Percentiles rank a stretch among this genome's conserved stretches.
phyloP scores from a whole-genome alignment of 2,888 invertebrate genomes.

The Ctena decussata region DNA sequence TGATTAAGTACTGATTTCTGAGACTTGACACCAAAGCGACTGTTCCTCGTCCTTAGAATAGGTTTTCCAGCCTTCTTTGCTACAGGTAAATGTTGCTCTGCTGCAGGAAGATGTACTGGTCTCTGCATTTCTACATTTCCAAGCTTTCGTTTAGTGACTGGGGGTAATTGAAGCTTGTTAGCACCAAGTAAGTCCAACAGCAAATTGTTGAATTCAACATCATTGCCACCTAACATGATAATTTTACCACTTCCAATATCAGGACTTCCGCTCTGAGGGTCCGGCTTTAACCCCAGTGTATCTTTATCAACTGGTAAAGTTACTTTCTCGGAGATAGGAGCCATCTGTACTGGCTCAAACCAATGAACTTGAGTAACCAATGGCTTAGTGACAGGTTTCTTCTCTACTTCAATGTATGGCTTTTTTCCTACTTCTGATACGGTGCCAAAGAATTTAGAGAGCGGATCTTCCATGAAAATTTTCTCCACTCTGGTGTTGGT shows the following conservation, averaged over 20 bases:
- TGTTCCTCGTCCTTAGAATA: neutral
- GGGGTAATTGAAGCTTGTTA: neutral
- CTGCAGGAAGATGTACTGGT: neutral
- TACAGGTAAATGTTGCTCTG: neutral
- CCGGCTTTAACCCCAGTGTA: neutral
- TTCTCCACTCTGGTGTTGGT: neutral
- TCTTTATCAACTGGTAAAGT: neutral
- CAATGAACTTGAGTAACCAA: neutral
- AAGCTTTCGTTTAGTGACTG: neutral
- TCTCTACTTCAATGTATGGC: neutral
- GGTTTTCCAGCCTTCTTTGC: neutral
- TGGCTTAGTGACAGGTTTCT: neutral
- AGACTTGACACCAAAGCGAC: neutral
- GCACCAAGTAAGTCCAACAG: neutral
- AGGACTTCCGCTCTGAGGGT: neutral
- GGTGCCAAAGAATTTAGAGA: neutral
- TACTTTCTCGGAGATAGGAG: neutral
- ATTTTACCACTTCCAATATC: neutral
- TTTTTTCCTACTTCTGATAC: neutral
- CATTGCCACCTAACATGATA: neutral
- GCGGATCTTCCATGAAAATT: constrained; percentile 29
- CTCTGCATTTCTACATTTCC: neutral
- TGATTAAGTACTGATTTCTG: neutral
- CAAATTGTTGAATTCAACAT: neutral
- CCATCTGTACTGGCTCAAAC: neutral